phyloP scores from a whole-genome alignment of 2,797 vertebrate species.

The Eulemur mongoz region DNA sequence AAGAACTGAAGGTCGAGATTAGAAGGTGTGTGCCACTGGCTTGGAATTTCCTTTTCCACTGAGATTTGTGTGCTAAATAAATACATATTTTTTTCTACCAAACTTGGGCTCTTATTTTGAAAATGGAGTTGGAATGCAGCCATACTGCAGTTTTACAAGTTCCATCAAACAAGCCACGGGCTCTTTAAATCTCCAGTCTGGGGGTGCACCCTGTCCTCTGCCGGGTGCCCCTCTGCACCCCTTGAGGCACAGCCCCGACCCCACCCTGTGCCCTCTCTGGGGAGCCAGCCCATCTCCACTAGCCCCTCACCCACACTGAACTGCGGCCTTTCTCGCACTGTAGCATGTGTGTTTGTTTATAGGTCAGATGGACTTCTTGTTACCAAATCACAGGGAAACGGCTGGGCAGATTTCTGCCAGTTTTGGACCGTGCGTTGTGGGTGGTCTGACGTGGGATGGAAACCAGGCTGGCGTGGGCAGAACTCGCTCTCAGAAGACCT shows the following conservation, averaged over 20 bases:
- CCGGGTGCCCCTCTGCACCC: neutral
- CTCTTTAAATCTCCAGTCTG: neutral
- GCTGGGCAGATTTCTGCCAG: neutral
- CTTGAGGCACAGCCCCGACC: neutral
- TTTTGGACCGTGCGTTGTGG: neutral
- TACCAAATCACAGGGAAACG: neutral
- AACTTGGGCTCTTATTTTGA: slow-evolving; percentile 50
- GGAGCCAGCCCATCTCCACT: neutral
- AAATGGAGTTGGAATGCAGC: neutral
- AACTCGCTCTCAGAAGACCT: neutral
- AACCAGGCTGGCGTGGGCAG: neutral
- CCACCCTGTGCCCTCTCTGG: neutral
- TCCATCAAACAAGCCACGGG: neutral
- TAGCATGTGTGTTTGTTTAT: neutral
- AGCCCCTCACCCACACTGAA: neutral
- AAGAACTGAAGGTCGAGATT: neutral
- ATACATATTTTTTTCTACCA: neutral
- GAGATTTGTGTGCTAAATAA: neutral
- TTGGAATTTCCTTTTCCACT: neutral
- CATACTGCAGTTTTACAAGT: neutral
- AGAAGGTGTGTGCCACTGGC: neutral
- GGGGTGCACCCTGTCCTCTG: neutral
- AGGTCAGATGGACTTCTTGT: neutral
- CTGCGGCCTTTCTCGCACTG: fast-evolving
- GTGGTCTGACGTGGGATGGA: neutral